Base-by-base conservation (phyloP, 2,888 invertebrate species). In the Horisme vitalbata region DNA sequence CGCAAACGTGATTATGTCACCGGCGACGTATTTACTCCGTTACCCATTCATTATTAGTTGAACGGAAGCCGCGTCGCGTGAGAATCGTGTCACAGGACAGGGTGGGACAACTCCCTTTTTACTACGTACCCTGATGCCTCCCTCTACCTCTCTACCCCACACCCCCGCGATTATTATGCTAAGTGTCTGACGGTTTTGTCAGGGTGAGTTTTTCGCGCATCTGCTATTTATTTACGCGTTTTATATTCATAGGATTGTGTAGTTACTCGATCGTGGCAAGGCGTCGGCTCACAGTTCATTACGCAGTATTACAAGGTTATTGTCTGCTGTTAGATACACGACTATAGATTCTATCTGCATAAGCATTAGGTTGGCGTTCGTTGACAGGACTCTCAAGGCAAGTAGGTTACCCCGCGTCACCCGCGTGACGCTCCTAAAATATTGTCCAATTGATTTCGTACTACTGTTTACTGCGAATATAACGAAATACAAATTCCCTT, bases 201-300 rank as follows among this genome's bases (percentile, higher is more conserved):
- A 80, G 86, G 86, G 84, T 76, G 85, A 84, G 74, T 84, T 87
- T 87, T 89, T 87, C 87, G 87, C 87, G 85, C 89, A 88, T 89
- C 89, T 88, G 88, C 85, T 89, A 88, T 89, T 88, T 89, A 88
- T 87, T 89, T 89, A 87, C 84, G 83, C 81, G 81, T 75, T 88
- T 86, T 87, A 83, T 87, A 89, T 88, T 89, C 88, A 88, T 88
- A 65, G 82, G 78, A 78, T 81, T 83, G 79, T 71, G 75, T 56
- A 75, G 72, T 68, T 71, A 74, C 65, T 77, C 75, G 74, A 62
- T 74, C 75, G 75, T 76, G 71, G 76, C 70, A 66, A 76, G 71
- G 71, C 78, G 77, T 75, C 75, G 71, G 65, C 75, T 79, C 74
- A 79, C 86, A 81, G 83, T 85, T 87, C 87, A 86, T 87, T 88